phyloP scores from a whole-genome alignment of 2,113 vertebrate species.

The Dicerorhinus sumatrensis region DNA sequence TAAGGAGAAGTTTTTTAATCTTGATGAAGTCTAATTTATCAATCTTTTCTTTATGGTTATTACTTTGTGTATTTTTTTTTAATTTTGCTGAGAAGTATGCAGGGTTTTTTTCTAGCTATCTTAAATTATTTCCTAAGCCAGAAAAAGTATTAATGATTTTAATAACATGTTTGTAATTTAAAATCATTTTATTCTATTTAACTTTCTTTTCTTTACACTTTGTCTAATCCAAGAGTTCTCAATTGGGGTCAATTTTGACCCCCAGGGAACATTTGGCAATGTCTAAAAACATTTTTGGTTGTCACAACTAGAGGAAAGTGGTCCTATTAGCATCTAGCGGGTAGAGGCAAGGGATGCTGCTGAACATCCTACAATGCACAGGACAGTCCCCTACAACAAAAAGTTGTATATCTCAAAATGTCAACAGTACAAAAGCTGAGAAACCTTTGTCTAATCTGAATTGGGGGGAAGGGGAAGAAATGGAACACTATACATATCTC shows the following conservation, averaged over 20 bases:
- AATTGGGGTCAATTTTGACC: neutral
- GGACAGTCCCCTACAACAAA: neutral
- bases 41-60: neutral
- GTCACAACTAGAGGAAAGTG: neutral
- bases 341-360: neutral
- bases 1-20: neutral
- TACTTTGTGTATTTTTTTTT: conserved; percentile 5
- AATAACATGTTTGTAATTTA: neutral
- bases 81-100: neutral
- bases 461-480: neutral
- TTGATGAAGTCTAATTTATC: neutral
- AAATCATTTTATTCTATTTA: neutral
- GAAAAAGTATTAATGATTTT: neutral
- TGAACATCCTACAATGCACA: neutral
- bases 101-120: neutral
- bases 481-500: neutral
- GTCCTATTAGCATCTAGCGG: neutral
- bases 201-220: neutral
- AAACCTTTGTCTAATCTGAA: neutral
- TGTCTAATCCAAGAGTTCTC: neutral
- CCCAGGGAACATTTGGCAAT: neutral
- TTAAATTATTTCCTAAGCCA: conserved; percentile 33
- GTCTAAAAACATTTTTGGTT: neutral
- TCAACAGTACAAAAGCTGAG: neutral
- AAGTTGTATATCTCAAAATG: neutral